Percentiles rank a stretch among this genome's conserved stretches.
Conservation (phyloP, 2,113 vertebrate genomes). For the Neoarius graeffei region DNA sequence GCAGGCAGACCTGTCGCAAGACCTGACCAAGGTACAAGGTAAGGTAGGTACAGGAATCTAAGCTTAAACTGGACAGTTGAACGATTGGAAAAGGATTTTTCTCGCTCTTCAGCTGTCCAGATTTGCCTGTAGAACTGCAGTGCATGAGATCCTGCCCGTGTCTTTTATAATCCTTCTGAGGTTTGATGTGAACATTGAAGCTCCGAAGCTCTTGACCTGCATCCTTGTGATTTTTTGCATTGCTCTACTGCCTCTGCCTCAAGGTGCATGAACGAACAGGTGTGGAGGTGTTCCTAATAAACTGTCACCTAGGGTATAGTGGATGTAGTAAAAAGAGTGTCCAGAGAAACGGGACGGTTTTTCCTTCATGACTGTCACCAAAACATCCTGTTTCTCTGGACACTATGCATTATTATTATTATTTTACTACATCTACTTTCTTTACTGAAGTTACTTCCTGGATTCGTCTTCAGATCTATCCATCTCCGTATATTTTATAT, state of each 20-base stretch:
- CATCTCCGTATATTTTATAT: too few species aligned
- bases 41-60: too few species aligned
- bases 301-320: background rate
- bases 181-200: background rate
- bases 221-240: background rate
- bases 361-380: background rate
- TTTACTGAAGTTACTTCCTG: conserved; percentile 16
- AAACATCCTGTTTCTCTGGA: background rate
- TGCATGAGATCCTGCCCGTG: background rate
- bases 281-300: conserved; percentile 1
- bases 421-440: background rate
- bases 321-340: background rate
- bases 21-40: too few species aligned
- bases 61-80: background rate
- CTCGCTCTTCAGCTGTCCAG: background rate
- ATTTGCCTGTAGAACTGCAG: background rate
- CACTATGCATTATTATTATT: background rate
- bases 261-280: background rate
- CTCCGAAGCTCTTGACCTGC: background rate
- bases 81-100: background rate
- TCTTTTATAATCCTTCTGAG: background rate
- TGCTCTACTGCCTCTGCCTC: too few species aligned
- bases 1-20: too few species aligned
- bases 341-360: conserved; percentile 12
- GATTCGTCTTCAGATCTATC: background rate